Evolutionary conservation across 2,888 invertebrate species (phyloP).

Genomic region (Heteromyza rotundicornis): DNA sequence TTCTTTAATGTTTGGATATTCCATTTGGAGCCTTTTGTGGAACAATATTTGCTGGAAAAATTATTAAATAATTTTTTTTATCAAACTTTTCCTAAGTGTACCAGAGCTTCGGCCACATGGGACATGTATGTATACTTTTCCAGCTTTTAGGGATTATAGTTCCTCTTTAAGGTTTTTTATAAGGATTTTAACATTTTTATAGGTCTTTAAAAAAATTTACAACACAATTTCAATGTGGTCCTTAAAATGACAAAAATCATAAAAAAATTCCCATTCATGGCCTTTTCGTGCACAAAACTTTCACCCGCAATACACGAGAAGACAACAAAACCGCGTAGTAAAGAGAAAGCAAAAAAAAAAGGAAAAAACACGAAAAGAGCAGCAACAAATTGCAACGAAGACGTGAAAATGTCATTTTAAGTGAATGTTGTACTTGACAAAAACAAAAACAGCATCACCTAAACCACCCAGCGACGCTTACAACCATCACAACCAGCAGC

Average conservation of each 20-base stretch:
- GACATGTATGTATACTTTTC: too few species aligned
- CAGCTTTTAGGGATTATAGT: too few species aligned
- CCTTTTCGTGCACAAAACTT: not conserved
- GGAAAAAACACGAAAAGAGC: too few species aligned
- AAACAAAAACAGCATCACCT: constrained; percentile 2
- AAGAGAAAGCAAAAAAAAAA: not conserved
- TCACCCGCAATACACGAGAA: not conserved
- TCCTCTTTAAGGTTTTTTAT: too few species aligned
- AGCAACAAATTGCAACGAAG: constrained; percentile 5
- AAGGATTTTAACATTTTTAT: too few species aligned
- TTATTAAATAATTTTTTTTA: too few species aligned
- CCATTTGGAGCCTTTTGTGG: too few species aligned
- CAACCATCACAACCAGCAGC: not conserved
- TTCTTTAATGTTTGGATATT: too few species aligned
- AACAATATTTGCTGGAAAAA: too few species aligned
- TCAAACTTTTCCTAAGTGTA: too few species aligned
- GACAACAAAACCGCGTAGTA: not conserved
- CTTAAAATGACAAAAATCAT: constrained; percentile 8
- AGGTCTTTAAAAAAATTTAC: constrained; percentile 16
- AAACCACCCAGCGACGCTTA: not conserved
- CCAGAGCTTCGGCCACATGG: too few species aligned
- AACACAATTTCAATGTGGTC: constrained; percentile 3
- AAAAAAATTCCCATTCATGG: constrained; percentile 1
- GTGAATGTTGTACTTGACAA: not conserved
- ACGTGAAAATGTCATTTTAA: constrained; percentile 3